A percentile compares a stretch with the other conserved stretches of the same genome.
These are phyloP conservation scores for Neotoxoptera formosana DNA, from an alignment of 1,140 invertebrate genomes.

Conservation along the genomic window DNA sequence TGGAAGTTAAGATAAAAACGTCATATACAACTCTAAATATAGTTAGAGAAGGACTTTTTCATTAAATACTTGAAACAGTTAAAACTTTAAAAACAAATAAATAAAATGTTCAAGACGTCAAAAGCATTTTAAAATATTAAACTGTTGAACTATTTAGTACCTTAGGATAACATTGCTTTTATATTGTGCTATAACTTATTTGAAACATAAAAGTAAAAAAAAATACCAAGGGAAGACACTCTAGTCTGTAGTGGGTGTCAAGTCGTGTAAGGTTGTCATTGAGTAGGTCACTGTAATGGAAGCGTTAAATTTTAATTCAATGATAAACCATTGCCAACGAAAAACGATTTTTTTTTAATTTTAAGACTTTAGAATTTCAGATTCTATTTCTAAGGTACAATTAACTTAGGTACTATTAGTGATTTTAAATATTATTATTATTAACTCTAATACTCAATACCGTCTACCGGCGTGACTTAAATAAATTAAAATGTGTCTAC, in stretches of 20 bases:
- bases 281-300: not conserved
- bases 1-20: not conserved
- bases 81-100: not conserved
- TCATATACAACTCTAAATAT: not conserved
- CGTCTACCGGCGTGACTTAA: too few relatives aligned
- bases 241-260: not conserved
- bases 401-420: too few relatives aligned
- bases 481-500: too few relatives aligned
- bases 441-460: too few relatives aligned
- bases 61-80: not conserved
- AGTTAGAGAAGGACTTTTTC: not conserved
- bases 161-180: not conserved
- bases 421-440: too few relatives aligned
- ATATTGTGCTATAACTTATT: not conserved
- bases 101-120: not conserved
- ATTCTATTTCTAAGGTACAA: not conserved
- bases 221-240: not conserved
- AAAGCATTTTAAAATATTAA: not conserved
- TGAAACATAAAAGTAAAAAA: not conserved
- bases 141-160: not conserved
- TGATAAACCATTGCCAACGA: not conserved
- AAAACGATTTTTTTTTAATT: too few relatives aligned
- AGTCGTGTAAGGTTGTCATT: not conserved
- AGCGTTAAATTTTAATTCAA: not conserved
- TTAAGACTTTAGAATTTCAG: not conserved